Percentiles rank a stretch among this genome's conserved stretches.
Conservation (phyloP, 2,888 invertebrate genomes). For the Melieria omissa region DNA sequence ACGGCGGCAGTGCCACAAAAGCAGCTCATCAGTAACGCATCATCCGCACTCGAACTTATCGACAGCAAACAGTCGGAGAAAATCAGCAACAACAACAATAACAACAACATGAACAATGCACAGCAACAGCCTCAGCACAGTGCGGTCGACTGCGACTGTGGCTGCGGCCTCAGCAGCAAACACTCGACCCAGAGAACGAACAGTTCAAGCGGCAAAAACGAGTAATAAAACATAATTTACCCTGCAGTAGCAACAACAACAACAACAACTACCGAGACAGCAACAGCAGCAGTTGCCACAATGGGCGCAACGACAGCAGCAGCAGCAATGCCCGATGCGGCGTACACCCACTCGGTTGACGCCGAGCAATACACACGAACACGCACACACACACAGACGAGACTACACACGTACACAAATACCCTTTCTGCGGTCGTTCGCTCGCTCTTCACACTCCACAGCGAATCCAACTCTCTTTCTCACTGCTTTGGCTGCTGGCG, state of each 20-base stretch:
- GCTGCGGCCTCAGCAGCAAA: constrained; percentile 35
- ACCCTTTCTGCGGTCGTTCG: neutral
- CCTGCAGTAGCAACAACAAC: constrained; percentile 19
- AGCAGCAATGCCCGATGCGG: no score
- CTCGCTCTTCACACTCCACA: neutral
- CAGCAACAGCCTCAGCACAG: neutral
- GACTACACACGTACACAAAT: constrained; percentile 11
- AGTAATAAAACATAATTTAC: constrained; percentile 41
- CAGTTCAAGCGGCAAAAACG: constrained; percentile 42
- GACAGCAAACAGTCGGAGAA: constrained; percentile 26
- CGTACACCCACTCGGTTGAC: constrained; percentile 18
- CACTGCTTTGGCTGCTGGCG: no score
- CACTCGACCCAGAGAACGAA: constrained; percentile 43
- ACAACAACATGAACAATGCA: constrained; percentile 8
- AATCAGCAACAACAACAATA: constrained; percentile 17
- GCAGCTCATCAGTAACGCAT: neutral
- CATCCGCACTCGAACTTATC: constrained; percentile 24
- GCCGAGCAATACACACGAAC: constrained; percentile 9
- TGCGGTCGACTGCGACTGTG: constrained; percentile 11
- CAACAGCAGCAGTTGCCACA: constrained; percentile 22
- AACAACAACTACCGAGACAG: constrained; percentile 7
- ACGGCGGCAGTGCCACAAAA: neutral
- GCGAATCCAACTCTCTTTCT: constrained; percentile 4
- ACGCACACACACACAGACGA: constrained; percentile 8
- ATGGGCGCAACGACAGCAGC: no score